phyloP scores from a whole-genome alignment of 2,113 vertebrate species.

The Sciurus niger region DNA sequence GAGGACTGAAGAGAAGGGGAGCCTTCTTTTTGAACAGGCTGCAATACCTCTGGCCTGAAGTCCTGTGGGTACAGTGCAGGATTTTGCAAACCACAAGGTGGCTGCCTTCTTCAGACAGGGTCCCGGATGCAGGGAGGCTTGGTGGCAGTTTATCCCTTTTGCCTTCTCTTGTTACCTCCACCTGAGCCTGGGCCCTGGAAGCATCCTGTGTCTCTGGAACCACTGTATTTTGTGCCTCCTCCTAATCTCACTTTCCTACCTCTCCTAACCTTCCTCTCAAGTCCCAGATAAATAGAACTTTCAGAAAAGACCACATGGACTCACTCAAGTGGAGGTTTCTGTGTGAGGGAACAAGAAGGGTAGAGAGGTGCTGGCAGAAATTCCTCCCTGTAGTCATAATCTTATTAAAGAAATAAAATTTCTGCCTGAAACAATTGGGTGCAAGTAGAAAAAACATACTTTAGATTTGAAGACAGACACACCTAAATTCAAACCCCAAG shows the following conservation, averaged over 20 bases:
- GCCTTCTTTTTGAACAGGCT: neutral
- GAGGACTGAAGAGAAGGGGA: neutral
- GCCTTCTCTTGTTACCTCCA: neutral
- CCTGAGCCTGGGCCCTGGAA: neutral
- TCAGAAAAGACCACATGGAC: neutral
- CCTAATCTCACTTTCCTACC: neutral
- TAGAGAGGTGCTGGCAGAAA: neutral
- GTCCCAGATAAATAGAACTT: neutral
- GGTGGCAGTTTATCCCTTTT: neutral
- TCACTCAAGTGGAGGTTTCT: neutral
- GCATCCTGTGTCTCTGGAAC: neutral
- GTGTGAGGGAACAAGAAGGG: neutral
- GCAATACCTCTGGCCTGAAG: neutral
- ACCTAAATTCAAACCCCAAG: neutral
- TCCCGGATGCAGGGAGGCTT: neutral
- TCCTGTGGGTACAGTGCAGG: neutral
- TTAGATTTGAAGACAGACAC: neutral
- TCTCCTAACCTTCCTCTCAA: neutral
- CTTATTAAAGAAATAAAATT: constrained; percentile 22
- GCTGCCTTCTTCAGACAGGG: neutral
- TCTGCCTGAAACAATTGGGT: neutral
- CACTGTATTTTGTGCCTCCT: neutral
- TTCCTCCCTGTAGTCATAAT: neutral
- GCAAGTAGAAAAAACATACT: neutral
- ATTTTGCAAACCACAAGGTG: constrained; percentile 10